Evolutionary conservation across 2,888 invertebrate genomes (phyloP).

Genomic region (Tetrapedia diversipes): DNA sequence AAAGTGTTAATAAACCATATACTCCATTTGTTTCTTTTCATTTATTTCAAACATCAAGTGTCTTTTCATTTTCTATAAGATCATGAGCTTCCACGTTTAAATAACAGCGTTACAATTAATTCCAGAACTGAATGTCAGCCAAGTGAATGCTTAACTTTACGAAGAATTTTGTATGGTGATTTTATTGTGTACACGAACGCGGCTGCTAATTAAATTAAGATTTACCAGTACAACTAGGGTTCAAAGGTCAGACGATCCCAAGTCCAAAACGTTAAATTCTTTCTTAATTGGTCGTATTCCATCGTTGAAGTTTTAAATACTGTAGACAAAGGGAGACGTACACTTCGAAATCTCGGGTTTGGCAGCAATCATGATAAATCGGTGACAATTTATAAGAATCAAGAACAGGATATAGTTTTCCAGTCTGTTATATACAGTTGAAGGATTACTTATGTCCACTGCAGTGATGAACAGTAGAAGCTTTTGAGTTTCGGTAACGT

Average conservation of each 20-base stretch:
- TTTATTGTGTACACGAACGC: not conserved
- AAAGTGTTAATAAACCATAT: too few species aligned
- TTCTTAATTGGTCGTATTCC: constrained; percentile 24
- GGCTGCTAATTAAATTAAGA: constrained; percentile 1
- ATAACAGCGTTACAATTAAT: constrained; percentile 31
- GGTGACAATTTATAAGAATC: constrained; percentile 4
- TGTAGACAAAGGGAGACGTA: not conserved
- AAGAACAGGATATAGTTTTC: not conserved
- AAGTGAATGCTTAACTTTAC: not conserved
- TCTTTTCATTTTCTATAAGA: not conserved
- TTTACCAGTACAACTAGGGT: not conserved
- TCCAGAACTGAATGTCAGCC: not conserved
- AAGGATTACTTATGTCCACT: too few species aligned
- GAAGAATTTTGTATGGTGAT: not conserved
- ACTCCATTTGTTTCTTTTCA: too few species aligned
- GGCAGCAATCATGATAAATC: too few species aligned
- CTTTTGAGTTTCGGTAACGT: too few species aligned
- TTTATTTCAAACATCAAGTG: not conserved
- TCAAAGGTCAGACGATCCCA: not conserved
- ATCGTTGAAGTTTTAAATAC: constrained; percentile 3
- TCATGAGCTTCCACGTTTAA: constrained; percentile 10
- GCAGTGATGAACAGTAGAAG: too few species aligned
- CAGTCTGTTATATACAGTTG: too few species aligned
- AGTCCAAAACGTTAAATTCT: not conserved
- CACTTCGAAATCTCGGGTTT: not conserved